phyloP scores from a whole-genome alignment of 1,140 invertebrate species.

The Meloidogyne exigua region DNA sequence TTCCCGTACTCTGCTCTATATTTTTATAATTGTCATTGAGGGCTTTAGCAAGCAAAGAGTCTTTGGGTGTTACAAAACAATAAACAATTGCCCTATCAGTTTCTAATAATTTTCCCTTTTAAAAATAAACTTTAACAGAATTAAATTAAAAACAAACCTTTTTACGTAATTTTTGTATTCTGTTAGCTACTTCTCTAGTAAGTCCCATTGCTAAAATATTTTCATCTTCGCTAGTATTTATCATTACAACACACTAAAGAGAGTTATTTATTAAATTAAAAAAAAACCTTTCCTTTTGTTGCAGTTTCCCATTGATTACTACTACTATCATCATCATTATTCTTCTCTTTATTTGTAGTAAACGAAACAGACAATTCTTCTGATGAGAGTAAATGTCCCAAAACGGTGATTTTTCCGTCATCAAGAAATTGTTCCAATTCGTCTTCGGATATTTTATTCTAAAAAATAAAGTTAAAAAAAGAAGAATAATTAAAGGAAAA shows the following conservation, averaged over 20 bases:
- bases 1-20: slow-evolving; percentile 70
- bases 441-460: slow-evolving; percentile 73
- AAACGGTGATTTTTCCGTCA: slow-evolving; percentile 73
- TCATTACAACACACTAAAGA: slow-evolving; percentile 56
- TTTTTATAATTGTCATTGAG: slow-evolving; percentile 73
- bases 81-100: slow-evolving; percentile 84
- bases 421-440: slow-evolving; percentile 78
- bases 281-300: slow-evolving; percentile 63
- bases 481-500: slow-evolving; percentile 26
- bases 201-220: slow-evolving; percentile 49
- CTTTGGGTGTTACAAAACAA: slow-evolving; percentile 71
- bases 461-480: slow-evolving; percentile 29
- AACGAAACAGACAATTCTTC: slow-evolving; percentile 85
- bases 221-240: slow-evolving; percentile 54
- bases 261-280: background rate
- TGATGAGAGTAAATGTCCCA: slow-evolving; percentile 75
- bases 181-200: slow-evolving; percentile 85
- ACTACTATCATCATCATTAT: slow-evolving; percentile 15
- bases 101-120: slow-evolving; percentile 78
- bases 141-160: slow-evolving; percentile 67
- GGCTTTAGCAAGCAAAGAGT: slow-evolving; percentile 72
- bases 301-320: slow-evolving; percentile 44
- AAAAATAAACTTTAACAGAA: background rate
- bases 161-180: slow-evolving; percentile 94
- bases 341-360: slow-evolving; percentile 66